Evolutionary conservation across 2,888 invertebrate genomes (phyloP), one percentile per base, ranked within the genome.

Genomic region (Drosophila tanythrix): DNA sequence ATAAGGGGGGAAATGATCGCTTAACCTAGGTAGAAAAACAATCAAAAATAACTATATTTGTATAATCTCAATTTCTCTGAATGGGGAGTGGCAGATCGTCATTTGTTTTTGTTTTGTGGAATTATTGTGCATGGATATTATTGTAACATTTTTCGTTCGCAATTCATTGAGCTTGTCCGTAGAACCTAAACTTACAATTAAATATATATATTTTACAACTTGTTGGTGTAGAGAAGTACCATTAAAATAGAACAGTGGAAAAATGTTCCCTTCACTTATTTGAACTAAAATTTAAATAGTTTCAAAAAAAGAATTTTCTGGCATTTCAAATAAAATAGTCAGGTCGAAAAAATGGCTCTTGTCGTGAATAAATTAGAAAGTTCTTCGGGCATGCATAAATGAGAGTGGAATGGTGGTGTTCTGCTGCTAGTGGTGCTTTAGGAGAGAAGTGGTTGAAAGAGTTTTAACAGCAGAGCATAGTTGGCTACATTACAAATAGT

Each of bases 401-500:
- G 46, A 46, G 46, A 46, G 61, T 53, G 51, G 29, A 40, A 38
- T 31, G 35, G 53, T 55, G 77, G 63, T 58, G 57, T 43, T 56
- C 67, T 38, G 60, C 36, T 55, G 60, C 13, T 57, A 29, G 29
- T n/a, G 57, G 64, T 50, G 38, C 38, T 58, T 55, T n/a, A 31
- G 59, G 40, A 33, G 10, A 57, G 25, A 40, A 43, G 33, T 46
- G 46, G 21, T 33, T 58, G 25, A 50, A 50, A 56, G 56, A 43
- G 57, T 27, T 63, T 56, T 70, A 71, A 70, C 76, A 78, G 79
- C 77, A 71, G 82, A 70, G 64, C 73, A 73, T 72, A 69, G 82
- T 77, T 84, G 77, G 74, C 82, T 82, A 81, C 79, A 83, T 80
- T 86, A 87, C 74, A 79, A 79, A 87, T 79, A 82, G 84, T 82